phyloP scores from a whole-genome alignment of 2,797 vertebrate species.

The Ispidina lecontei region DNA sequence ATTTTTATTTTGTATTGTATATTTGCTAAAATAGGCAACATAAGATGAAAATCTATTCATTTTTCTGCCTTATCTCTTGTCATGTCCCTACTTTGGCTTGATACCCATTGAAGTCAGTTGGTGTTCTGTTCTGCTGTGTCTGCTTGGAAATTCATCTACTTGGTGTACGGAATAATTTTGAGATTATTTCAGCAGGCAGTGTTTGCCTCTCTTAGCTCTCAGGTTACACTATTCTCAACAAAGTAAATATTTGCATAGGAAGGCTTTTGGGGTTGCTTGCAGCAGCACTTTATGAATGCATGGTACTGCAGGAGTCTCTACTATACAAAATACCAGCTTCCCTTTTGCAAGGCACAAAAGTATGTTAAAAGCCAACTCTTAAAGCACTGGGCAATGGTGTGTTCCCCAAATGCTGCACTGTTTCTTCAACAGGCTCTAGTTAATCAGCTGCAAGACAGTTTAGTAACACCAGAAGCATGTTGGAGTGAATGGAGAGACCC shows the following conservation, averaged over 20 bases:
- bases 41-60: neutral
- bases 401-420: neutral
- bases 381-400: neutral
- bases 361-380: neutral
- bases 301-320: conserved; percentile 8
- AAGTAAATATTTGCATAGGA: conserved; percentile 32
- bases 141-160: neutral
- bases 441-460: neutral
- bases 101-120: conserved; percentile 4
- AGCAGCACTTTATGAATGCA: conserved; percentile 34
- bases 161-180: neutral
- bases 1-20: neutral
- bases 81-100: neutral
- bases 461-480: neutral
- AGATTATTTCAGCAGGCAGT: conserved; percentile 12
- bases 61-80: neutral
- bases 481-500: neutral
- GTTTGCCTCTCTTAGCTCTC: neutral
- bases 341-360: neutral
- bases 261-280: conserved; percentile 1
- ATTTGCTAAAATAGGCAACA: neutral
- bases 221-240: neutral
- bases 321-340: neutral
- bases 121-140: neutral
- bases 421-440: neutral